Base-by-base conservation (phyloP, 2,888 invertebrate genomes). In the Parapristionchus giblindavisi region DNA sequence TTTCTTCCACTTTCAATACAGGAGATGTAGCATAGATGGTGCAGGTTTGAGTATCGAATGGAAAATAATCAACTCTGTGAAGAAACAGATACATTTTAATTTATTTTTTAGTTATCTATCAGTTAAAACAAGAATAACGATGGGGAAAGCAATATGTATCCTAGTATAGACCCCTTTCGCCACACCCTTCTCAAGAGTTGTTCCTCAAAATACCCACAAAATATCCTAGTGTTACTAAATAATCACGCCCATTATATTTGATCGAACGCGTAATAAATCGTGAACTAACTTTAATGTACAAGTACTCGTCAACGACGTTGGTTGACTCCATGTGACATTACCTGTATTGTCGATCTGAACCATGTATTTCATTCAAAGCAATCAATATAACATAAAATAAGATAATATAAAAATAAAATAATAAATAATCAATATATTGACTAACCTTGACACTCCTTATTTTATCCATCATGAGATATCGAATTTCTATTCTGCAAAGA, bases 41-140 rank as follows among this genome's bases (percentile, higher is more conserved):
- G 63, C 63, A 65, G 21, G 63, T 65, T 43, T 65, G 63, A 65
- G 63, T 43, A 36, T 65, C 63, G 63, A 65, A 65, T 27, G 63
- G 63, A 17, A 65, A 65, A 36, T 43, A 65, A 24, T 65, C 63
- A 1, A 65, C 63, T 65, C 63, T 65, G 63, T 0, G n/a, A n/a
- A n/a, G n/a, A n/a, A n/a, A n/a, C n/a, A n/a, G n/a, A n/a, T n/a
- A n/a, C n/a, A n/a, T n/a, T n/a, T n/a, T n/a, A n/a, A n/a, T n/a
- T n/a, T n/a, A n/a, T n/a, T n/a, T n/a, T n/a, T n/a, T n/a, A n/a
- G n/a, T n/a, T n/a, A n/a, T n/a, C n/a, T n/a, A n/a, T n/a, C n/a
- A n/a, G n/a, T n/a, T n/a, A n/a, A n/a, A n/a, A n/a, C n/a, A n/a
- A n/a, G n/a, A n/a, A n/a, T n/a, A n/a, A n/a, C n/a, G n/a, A n/a